Evolutionary conservation across 2,797 vertebrate species (phyloP), one percentile per base, ranked within the genome.

Genomic region (Xenopus petersii): DNA sequence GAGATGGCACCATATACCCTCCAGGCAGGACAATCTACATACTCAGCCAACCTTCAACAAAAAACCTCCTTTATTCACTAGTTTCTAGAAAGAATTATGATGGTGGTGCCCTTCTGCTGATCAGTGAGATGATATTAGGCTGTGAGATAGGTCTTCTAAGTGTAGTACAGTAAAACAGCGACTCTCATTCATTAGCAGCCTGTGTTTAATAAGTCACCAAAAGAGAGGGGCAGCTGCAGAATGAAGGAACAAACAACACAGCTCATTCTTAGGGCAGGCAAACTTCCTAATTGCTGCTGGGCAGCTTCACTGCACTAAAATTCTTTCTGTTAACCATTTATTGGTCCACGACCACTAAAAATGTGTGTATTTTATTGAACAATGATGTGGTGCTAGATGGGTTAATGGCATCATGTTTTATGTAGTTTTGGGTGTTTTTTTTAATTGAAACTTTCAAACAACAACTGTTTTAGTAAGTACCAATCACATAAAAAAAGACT

Each of bases 121-220:
- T 90, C 87, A 91, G 90, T 90, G 87, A 89, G 86, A 89, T 91
- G 89, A 89, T 88, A 90, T 87, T 89, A 79, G 91, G 88, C 89
- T 87, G 65, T 86, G 86, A 92, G 91, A 93, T 91, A 89, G 91
- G 92, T 89, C 88, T 86, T 87, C 82, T 87, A 88, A 93, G 91
- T 88, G 89, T 90, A 89, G 89, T 89, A 90, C 92, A 91, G 91
- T 91, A 91, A 90, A 87, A 93, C 92, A 94, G 93, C 91, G 82
- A 87, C 89, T 86, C 81, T 88, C 90, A 93, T 94, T 95, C 93
- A 94, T 93, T 86, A 87, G 85, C 79, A 64, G 84, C 80, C 88
- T 80, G 84, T 90, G 89, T 90, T 91, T 88, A 92, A 94, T 92
- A 93, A 94, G 90, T 89, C 87, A 90, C 88, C 87, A 76, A 84